Evolutionary conservation across 2,797 vertebrate genomes (phyloP).

Genomic region (Acomys russatus): DNA sequence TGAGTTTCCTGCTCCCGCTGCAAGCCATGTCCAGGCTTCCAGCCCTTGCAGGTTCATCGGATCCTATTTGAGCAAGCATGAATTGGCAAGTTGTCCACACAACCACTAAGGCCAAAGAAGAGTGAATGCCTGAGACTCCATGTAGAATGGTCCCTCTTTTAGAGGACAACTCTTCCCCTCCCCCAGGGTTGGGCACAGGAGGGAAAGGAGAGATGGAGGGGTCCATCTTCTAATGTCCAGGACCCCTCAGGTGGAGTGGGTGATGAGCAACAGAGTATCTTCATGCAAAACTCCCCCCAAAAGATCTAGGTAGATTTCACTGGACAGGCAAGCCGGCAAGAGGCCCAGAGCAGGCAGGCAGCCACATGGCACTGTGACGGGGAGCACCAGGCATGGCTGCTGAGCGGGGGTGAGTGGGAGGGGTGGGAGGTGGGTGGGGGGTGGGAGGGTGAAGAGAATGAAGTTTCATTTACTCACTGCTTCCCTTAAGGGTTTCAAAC

Average conservation of each 20-base stretch:
- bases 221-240: not conserved
- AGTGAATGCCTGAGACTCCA: not conserved
- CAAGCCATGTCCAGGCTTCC: not conserved
- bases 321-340: not conserved
- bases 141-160: not conserved
- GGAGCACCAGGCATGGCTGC: accelerated
- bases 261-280: not conserved
- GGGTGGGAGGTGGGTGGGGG: too few relatives aligned
- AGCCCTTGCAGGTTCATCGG: not conserved
- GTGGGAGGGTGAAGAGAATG: not conserved
- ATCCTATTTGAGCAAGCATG: not conserved
- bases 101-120: not conserved
- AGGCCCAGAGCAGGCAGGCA: not conserved
- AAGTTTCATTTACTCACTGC: not conserved
- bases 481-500: not conserved
- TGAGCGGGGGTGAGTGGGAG: accelerated
- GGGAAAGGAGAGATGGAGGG: not conserved
- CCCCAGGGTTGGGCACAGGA: not conserved
- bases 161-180: not conserved
- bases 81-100: not conserved
- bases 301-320: not conserved
- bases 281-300: not conserved
- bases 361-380: not conserved
- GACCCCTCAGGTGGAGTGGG: not conserved
- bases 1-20: too few relatives aligned